Evolutionary conservation across 2,797 vertebrate species (phyloP), one percentile per base, ranked within the genome.

Genomic region (Semotilus atromaculatus): DNA sequence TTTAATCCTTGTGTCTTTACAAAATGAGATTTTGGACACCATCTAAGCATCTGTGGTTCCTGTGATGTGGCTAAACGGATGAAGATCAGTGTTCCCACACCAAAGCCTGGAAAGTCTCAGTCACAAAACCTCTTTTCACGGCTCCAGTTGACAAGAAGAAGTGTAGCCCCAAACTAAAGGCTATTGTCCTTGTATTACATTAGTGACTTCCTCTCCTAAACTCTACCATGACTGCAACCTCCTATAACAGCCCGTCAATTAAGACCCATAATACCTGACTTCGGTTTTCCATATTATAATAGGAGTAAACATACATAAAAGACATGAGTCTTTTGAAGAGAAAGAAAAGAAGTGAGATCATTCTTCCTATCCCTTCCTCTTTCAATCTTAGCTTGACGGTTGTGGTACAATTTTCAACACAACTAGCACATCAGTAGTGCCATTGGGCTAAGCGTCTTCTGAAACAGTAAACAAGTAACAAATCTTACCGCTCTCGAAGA

Each of bases 401-500:
- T 73, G 53, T 62, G 81, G 70, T 38, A 64, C 70, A 26, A 18
- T 64, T 51, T 64, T 62, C 29, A 16, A 34, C 58, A 38, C 77
- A 80, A 71, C 75, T 75, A 81, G 74, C 70, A 19, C 72, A 66
- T 75, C 23, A 38, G 23, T 68, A 68, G 62, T 68, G 67, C 29
- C 80, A 73, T 19, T 40, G 4, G 53, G 31, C 62, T 77, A n/a
- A 68, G 73, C 68, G 55, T 36, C 13, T 60, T 23, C 31, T 62
- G 13, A 76, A 76, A 70, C 38, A 60, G 53, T 48, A 77, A 58
- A 72, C 74, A 84, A 80, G 53, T 75, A 80, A 78, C 45, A 75
- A 84, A 29, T 53, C 81, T 84, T 86, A 88, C 87, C 81, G 11
- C 29, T 62, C 26, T 34, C 36, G 66, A 38, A 80, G 83, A 73